These are phyloP conservation scores for Chloebia gouldiae DNA, from an alignment of 2,113 vertebrate species.

Conservation along the genomic window DNA sequence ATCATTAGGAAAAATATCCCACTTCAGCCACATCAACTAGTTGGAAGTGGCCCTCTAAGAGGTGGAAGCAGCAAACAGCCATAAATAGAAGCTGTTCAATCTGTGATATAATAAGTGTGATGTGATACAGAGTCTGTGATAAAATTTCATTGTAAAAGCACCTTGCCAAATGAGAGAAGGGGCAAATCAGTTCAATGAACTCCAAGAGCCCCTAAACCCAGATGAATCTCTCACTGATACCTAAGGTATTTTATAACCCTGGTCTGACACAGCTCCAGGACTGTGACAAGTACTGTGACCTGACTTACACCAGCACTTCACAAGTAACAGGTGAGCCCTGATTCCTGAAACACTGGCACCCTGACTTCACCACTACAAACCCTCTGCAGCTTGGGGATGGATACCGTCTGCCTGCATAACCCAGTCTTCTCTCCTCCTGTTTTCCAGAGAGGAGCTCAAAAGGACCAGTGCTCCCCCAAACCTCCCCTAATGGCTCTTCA, in stretches of 20 bases:
- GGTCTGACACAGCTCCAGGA: not conserved
- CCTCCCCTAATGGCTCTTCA: not conserved
- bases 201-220: not conserved
- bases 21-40: not conserved
- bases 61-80: not conserved
- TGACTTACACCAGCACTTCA: not conserved
- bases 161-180: conserved; percentile 6
- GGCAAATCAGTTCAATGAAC: conserved; percentile 34
- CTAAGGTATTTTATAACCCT: not conserved
- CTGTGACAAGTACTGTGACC: not conserved
- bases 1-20: not conserved
- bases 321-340: not conserved
- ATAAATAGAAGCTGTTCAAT: conserved; percentile 52
- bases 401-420: not conserved
- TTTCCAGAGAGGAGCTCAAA: not conserved
- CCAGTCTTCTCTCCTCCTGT: not conserved
- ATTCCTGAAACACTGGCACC: not conserved
- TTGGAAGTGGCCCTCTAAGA: conserved; percentile 6
- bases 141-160: not conserved
- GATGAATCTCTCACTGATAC: not conserved
- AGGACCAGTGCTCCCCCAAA: not conserved
- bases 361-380: not conserved
- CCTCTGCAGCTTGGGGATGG: not conserved
- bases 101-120: conserved; percentile 31
- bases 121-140: conserved; percentile 2